A percentile compares a stretch with the other conserved stretches of the same genome.
Conservation (phyloP, 2,888 invertebrate species). For the Margaritifera margaritifera region DNA sequence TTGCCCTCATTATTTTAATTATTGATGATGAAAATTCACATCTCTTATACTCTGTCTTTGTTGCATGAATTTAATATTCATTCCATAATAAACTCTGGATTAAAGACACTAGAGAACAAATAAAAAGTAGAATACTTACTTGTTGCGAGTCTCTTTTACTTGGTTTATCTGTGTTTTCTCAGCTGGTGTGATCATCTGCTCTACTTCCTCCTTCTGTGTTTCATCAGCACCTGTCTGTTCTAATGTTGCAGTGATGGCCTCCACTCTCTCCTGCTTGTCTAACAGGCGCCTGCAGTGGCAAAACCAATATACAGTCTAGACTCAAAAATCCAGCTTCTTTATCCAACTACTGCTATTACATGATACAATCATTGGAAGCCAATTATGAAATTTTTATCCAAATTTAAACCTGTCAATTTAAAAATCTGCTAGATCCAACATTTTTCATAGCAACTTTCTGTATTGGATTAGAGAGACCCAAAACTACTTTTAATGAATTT, state of each 20-base stretch:
- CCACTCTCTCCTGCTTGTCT: constrained; percentile 89
- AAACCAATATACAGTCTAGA: background rate
- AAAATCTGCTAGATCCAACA: background rate
- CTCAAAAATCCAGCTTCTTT: background rate
- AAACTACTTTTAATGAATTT: no score
- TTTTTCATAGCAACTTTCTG: background rate
- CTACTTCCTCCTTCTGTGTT: constrained; percentile 86
- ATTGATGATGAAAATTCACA: no score
- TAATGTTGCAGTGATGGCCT: constrained; percentile 85
- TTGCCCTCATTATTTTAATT: no score
- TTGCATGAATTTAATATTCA: no score
- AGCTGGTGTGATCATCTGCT: constrained; percentile 89
- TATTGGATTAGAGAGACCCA: background rate
- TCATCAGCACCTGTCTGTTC: constrained; percentile 84
- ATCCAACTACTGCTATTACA: background rate
- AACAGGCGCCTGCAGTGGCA: constrained; percentile 80
- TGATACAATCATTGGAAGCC: no score
- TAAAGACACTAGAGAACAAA: no score
- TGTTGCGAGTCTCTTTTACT: constrained; percentile 84
- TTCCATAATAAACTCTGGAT: no score
- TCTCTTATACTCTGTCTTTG: no score
- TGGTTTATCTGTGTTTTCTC: constrained; percentile 84
- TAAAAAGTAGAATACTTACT: constrained; percentile 65
- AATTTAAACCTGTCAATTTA: background rate
- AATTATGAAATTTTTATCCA: no score